Evolutionary conservation across 2,888 invertebrate species (phyloP).

Genomic region (Chymomyza fuscimana): DNA sequence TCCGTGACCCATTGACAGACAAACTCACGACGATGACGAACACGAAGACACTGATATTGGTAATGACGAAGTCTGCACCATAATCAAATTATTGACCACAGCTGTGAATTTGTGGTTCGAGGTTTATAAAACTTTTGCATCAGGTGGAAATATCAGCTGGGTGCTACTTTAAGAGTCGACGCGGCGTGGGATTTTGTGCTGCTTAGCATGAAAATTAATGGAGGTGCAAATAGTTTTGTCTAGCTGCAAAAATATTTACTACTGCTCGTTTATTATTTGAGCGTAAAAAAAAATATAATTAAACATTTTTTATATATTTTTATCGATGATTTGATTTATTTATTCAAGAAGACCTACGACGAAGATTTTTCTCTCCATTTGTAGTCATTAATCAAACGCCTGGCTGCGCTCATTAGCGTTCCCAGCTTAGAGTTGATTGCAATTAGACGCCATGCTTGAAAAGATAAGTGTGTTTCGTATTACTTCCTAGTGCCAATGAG

Average conservation of each 20-base stretch:
- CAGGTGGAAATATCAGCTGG: conserved; percentile 27
- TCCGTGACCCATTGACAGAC: conserved; percentile 71
- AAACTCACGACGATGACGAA: conserved; percentile 56
- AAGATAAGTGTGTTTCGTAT: conserved; percentile 6
- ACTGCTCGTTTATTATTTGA: conserved; percentile 33
- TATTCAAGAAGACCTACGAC: not conserved
- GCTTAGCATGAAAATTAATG: conserved; percentile 29
- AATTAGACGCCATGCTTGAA: conserved; percentile 16
- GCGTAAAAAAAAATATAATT: conserved; percentile 1
- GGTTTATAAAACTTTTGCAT: conserved; percentile 12
- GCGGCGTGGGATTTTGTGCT: not conserved
- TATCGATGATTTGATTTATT: conserved; percentile 7
- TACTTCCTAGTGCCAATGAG: conserved; percentile 20
- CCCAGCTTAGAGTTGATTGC: conserved; percentile 36
- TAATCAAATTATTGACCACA: conserved; percentile 50
- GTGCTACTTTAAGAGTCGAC: not conserved
- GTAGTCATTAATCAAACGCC: conserved; percentile 40
- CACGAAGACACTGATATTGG: not conserved
- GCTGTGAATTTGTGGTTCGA: conserved; percentile 19
- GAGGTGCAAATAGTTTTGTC: conserved; percentile 32
- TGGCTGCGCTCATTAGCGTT: conserved; percentile 35
- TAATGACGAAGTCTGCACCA: conserved; percentile 5
- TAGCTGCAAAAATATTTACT: not conserved
- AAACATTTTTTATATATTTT: conserved; percentile 3
- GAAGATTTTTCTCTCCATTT: not conserved